A percentile compares a stretch with the other conserved stretches of the same genome.
These are phyloP conservation scores for Nixonia krombeini DNA, from an alignment of 1,140 invertebrate species.

Conservation along the genomic window DNA sequence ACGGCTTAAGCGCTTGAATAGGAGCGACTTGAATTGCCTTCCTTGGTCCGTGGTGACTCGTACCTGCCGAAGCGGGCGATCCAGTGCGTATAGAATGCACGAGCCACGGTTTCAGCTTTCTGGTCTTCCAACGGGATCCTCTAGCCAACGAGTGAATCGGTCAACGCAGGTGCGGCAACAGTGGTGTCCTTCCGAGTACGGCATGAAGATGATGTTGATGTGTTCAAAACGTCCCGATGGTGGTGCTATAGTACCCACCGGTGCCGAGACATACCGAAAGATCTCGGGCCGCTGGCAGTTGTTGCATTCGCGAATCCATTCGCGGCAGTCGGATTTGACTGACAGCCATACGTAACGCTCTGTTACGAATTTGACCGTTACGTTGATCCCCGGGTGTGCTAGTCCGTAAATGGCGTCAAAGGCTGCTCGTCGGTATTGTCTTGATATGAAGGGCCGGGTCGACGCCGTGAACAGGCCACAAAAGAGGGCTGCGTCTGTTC, in stretches of 20 bases:
- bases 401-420: constrained; percentile 55
- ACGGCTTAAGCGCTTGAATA: constrained; percentile 34
- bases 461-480: not conserved
- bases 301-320: constrained; percentile 4
- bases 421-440: constrained; percentile 31
- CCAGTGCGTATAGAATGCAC: constrained; percentile 31
- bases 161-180: constrained; percentile 51
- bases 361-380: not conserved
- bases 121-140: constrained; percentile 45
- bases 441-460: constrained; percentile 18
- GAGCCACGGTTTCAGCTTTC: not conserved
- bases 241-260: not conserved
- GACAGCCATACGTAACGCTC: constrained; percentile 20
- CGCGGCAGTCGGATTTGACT: not conserved
- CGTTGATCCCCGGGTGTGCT: constrained; percentile 29
- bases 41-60: constrained; percentile 58
- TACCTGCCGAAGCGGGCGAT: constrained; percentile 51
- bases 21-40: constrained; percentile 56
- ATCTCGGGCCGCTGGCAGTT: constrained; percentile 15
- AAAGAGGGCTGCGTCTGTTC: not conserved
- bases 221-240: constrained; percentile 17
- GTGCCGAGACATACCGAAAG: not conserved
- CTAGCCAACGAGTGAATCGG: constrained; percentile 45
- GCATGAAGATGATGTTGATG: constrained; percentile 16
- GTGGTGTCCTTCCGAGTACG: constrained; percentile 16